phyloP scores from a whole-genome alignment of 2,113 vertebrate species.

The Oncorhynchus keta region DNA sequence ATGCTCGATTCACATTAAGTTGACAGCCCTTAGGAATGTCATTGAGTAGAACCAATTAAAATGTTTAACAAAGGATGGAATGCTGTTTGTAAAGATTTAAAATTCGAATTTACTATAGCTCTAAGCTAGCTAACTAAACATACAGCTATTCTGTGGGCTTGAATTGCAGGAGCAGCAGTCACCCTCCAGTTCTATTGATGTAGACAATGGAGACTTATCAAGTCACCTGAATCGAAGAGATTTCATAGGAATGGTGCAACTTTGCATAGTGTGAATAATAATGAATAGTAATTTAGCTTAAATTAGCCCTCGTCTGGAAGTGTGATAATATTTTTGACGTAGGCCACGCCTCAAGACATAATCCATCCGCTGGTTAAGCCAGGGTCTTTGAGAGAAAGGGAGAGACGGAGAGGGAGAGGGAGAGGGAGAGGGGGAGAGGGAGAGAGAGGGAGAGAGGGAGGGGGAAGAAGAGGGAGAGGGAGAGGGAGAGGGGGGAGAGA shows the following conservation, averaged over 20 bases:
- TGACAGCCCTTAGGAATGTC: too few relatives aligned
- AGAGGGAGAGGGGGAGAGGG: background rate
- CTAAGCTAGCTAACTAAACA: too few relatives aligned
- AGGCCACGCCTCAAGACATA: conserved; percentile 5
- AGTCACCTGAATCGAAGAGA: background rate
- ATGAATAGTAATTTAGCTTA: conserved; percentile 64
- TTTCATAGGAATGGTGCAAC: background rate
- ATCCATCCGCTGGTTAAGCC: conserved; percentile 42
- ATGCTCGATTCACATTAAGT: too few relatives aligned
- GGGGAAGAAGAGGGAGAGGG: too few relatives aligned
- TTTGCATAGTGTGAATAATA: conserved; percentile 49
- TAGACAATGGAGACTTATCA: background rate
- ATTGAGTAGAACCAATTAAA: too few relatives aligned
- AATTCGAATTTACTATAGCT: too few relatives aligned
- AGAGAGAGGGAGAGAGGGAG: too few relatives aligned
- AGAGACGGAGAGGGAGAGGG: background rate
- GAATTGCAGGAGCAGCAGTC: background rate
- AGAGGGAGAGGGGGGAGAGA: too few relatives aligned
- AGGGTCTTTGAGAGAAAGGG: conserved; percentile 36
- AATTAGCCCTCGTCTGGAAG: conserved; percentile 58
- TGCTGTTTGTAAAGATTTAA: too few relatives aligned
- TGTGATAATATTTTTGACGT: conserved; percentile 52
- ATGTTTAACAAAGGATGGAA: too few relatives aligned
- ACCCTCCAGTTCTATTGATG: background rate
- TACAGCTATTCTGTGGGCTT: background rate